Evolutionary conservation across 2,797 vertebrate species (phyloP).

Genomic region (Tapirus indicus): DNA sequence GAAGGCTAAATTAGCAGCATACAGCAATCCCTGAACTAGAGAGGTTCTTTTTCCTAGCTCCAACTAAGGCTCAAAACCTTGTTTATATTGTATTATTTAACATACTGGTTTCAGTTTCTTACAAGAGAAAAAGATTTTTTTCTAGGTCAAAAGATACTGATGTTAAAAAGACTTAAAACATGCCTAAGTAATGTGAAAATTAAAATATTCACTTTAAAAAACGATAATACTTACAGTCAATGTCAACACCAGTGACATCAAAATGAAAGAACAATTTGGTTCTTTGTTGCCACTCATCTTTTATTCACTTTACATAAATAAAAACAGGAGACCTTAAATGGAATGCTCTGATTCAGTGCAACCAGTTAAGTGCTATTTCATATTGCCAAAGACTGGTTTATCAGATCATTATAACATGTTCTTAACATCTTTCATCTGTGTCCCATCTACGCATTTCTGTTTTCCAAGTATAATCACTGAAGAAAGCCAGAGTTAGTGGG

Average conservation of each 20-base stretch:
- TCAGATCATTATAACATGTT: background rate
- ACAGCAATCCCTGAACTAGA: background rate
- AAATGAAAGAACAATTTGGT: background rate
- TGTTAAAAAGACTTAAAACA: conserved; percentile 21
- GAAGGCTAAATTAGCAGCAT: background rate
- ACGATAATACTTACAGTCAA: background rate
- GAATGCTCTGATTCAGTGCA: background rate
- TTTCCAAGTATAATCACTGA: background rate
- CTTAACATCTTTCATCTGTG: background rate
- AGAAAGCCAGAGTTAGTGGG: background rate
- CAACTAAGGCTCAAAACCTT: background rate
- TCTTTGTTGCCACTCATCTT: background rate
- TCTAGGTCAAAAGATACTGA: conserved; percentile 6
- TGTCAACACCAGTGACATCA: background rate
- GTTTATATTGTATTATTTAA: background rate
- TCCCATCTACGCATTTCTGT: background rate
- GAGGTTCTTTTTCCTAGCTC: background rate
- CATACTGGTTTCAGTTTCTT: background rate
- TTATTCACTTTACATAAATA: background rate
- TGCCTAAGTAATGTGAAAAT: background rate
- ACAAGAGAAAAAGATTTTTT: background rate
- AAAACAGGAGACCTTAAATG: background rate
- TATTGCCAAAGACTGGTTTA: background rate
- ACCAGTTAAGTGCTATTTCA: background rate
- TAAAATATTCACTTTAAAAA: background rate